Conservation (phyloP, 2,113 vertebrate species). For the Gasterosteus aculeatus region DNA sequence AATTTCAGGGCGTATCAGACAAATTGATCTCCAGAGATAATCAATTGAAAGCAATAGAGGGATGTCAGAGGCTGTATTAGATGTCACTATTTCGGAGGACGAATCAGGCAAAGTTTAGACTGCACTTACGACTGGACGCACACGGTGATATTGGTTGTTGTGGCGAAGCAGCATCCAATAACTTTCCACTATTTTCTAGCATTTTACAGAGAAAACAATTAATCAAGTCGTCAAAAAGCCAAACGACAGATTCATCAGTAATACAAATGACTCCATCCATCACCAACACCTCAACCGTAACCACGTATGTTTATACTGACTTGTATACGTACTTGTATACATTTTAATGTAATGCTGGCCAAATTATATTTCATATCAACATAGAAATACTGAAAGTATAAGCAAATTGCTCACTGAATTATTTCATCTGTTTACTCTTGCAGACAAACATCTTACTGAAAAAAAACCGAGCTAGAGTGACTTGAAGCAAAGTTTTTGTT, state of each 20-base stretch:
- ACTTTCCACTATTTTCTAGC: neutral
- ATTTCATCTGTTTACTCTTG: neutral
- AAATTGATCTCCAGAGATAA: slow-evolving; percentile 41
- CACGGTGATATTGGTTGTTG: neutral
- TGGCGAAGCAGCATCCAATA: neutral
- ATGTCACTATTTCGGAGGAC: slow-evolving; percentile 1
- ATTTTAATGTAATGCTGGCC: neutral
- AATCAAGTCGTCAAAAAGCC: neutral
- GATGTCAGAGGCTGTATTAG: slow-evolving; percentile 12
- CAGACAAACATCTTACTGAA: neutral
- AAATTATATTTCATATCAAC: neutral
- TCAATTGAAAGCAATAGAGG: slow-evolving; percentile 38
- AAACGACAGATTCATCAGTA: neutral
- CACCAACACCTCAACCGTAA: no score
- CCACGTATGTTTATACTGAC: neutral
- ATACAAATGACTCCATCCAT: neutral
- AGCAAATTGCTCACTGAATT: neutral
- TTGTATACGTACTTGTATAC: neutral
- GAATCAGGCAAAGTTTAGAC: neutral
- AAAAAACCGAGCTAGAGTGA: no score
- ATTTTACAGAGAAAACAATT: neutral
- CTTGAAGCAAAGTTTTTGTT: neutral
- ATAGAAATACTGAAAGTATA: neutral
- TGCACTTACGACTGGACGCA: neutral
- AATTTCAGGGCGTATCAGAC: slow-evolving; percentile 34